Evolutionary conservation across 1,140 invertebrate genomes (phyloP), one percentile per base, ranked within the genome.

Genomic region (Bactericera cockerelli): DNA sequence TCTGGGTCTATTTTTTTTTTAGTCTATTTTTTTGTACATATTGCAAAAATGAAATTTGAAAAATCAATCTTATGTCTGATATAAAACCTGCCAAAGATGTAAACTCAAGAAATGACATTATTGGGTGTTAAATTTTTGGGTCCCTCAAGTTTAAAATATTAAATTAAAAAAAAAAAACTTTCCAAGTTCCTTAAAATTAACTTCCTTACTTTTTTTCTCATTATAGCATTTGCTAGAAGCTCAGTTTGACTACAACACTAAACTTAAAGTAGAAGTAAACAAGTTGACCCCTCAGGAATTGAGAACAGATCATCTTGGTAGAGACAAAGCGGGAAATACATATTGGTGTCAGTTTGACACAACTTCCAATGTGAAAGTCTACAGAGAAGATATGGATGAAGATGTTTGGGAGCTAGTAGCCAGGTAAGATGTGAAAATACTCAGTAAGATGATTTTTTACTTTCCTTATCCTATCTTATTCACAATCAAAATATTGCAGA

Each of bases 261-360:
- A 92, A 69, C 97, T 98, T 71, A 95, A 97, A 72, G 81, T 81
- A 64, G 86, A 92, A 70, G 80, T 97, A 3, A 93, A 95, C 70
- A 84, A 87, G 65, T 70, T 86, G 53, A 77, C 81, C 63, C 82
- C 89, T 28, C 77, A 79, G 56, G 84, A 90, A 26, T 76, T 98
- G 54, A 78, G 94, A 42, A 75, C 87, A 54, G 79, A 87, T 66
- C 93, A 94, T 1, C 76, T 96, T 63, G 95, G 95, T 21, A 77
- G 84, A 63, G 94, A 98, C 74, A 86, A 86, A 64, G 77, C 83
- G 67, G 94, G 95, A 8, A 79, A 88, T 68, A 77, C 83, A 6
- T 98, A 98, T 71, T 98, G 93, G 93, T 85, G 86, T 68, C 88
- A 95, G 66, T 75, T 90, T 61, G 93, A 98, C 71, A 79, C 84